Percentiles rank a stretch among this genome's conserved stretches.
Evolutionary conservation across 2,797 vertebrate species (phyloP).

Genomic region (Halcyon leucocephala): DNA sequence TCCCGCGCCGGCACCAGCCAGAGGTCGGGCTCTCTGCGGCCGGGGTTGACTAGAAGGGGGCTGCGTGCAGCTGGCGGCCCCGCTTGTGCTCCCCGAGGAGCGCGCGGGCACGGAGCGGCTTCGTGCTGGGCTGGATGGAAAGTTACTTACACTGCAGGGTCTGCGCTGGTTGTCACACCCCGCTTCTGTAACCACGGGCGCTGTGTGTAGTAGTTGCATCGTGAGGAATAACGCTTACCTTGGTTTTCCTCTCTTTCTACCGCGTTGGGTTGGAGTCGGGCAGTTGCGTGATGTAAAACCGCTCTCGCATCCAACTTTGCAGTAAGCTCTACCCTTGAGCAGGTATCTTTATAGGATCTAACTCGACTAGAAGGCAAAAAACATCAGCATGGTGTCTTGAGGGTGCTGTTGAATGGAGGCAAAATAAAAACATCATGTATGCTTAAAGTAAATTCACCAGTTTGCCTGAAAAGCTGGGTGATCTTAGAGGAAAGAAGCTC

Average conservation of each 20-base stretch:
- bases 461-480: neutral
- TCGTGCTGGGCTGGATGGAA: accelerated
- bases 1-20: too few species aligned
- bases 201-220: accelerated
- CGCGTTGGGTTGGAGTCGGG: too few species aligned
- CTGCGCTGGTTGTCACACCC: neutral
- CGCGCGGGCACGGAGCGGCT: neutral
- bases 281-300: accelerated
- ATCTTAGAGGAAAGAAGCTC: neutral
- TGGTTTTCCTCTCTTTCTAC: accelerated
- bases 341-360: accelerated
- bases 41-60: accelerated
- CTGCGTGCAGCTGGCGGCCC: accelerated
- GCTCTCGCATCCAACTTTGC: accelerated
- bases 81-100: neutral
- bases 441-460: neutral
- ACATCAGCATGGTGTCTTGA: neutral
- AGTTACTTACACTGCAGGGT: neutral
- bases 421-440: accelerated
- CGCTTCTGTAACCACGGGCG: neutral
- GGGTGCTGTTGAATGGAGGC: neutral
- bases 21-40: too few species aligned
- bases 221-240: accelerated
- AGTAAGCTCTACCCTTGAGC: accelerated
- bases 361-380: neutral